Conservation (phyloP, 2,797 vertebrate genomes). For the Sylvia borin region DNA sequence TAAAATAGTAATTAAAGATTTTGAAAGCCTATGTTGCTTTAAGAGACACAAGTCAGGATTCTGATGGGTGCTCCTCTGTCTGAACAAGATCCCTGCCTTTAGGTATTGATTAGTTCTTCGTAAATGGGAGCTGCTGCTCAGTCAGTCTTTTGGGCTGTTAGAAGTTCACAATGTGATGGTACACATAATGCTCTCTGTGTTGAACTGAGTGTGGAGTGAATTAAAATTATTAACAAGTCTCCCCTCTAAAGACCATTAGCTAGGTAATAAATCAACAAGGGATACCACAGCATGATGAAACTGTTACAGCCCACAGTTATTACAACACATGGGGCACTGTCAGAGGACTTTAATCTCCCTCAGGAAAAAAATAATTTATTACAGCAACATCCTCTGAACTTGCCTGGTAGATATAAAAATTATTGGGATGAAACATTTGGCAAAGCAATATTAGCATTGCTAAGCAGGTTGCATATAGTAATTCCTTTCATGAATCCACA, state of each 20-base stretch:
- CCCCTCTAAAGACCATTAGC: slow-evolving; percentile 19
- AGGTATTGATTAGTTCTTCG: slow-evolving; percentile 27
- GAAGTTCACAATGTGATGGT: neutral
- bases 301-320: slow-evolving; percentile 42
- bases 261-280: slow-evolving; percentile 61
- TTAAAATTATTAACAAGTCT: slow-evolving; percentile 62
- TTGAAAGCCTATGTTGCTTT: neutral
- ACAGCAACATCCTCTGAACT: slow-evolving; percentile 7
- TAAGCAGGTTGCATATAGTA: neutral
- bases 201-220: slow-evolving; percentile 18
- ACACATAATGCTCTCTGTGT: neutral
- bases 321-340: slow-evolving; percentile 66
- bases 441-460: neutral
- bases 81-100: neutral
- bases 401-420: neutral
- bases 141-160: neutral
- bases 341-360: slow-evolving; percentile 28
- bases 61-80: neutral
- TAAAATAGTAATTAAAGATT: neutral
- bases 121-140: slow-evolving; percentile 35
- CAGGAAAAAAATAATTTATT: slow-evolving; percentile 34
- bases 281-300: slow-evolving; percentile 30
- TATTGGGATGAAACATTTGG: neutral
- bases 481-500: neutral
- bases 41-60: neutral